Evolutionary conservation across 35 echinoderm and acorn worm genomes (phyloP).

Genomic region (Nesometra sesokonis): DNA sequence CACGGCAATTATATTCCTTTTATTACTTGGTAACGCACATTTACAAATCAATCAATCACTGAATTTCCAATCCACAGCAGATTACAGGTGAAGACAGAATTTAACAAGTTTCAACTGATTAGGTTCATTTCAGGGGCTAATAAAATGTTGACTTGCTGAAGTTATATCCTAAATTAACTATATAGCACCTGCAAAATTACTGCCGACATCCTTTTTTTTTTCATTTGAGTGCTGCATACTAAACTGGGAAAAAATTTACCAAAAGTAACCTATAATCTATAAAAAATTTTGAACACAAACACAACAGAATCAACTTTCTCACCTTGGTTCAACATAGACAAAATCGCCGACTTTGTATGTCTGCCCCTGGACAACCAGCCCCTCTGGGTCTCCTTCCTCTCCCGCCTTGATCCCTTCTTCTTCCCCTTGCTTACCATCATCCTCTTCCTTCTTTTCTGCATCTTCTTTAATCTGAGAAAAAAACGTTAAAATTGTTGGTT

Average conservation of each 20-base stretch:
- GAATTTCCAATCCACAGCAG: too few species aligned
- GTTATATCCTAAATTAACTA: too few species aligned
- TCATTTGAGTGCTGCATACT: background rate
- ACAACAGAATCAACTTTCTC: slow-evolving; percentile 15
- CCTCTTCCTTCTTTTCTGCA: slow-evolving; percentile 65
- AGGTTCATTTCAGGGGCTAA: too few species aligned
- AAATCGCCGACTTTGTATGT: slow-evolving; percentile 94
- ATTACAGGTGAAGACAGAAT: too few species aligned
- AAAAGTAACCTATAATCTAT: background rate
- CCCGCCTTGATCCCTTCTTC: slow-evolving; percentile 29
- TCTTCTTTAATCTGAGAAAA: slow-evolving; percentile 78
- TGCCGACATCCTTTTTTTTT: background rate
- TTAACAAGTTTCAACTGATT: too few species aligned
- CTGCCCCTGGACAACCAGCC: slow-evolving; percentile 69
- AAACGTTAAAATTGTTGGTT: background rate
- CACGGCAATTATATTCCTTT: too few species aligned
- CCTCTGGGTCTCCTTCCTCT: slow-evolving; percentile 53
- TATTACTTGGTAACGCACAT: too few species aligned
- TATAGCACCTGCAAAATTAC: too few species aligned
- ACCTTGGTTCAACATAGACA: slow-evolving; percentile 96
- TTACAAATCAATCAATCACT: too few species aligned
- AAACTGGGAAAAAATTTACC: background rate
- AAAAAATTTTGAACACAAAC: too few species aligned
- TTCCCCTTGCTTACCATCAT: slow-evolving; percentile 27
- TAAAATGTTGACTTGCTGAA: too few species aligned